Evolutionary conservation across 1,140 invertebrate genomes (phyloP).

Genomic region (Drosophila truncata): DNA sequence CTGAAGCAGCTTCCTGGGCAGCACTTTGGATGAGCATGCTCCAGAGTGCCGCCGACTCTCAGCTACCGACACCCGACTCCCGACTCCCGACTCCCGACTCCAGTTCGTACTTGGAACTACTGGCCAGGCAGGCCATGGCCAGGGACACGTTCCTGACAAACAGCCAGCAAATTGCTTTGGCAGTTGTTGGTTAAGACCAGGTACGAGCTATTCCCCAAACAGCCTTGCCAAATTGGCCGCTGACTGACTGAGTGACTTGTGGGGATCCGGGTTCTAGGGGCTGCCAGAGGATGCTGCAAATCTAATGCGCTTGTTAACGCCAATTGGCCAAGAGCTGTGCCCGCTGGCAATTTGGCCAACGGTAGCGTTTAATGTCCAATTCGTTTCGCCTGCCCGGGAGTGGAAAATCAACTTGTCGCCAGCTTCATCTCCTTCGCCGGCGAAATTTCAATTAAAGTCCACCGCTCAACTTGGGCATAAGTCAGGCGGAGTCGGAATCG

Average conservation of each 20-base stretch:
- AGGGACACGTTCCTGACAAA: slow-evolving; percentile 58
- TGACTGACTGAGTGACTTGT: slow-evolving; percentile 36
- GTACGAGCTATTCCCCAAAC: slow-evolving; percentile 74
- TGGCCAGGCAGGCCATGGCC: slow-evolving; percentile 18
- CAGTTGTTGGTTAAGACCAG: slow-evolving; percentile 74
- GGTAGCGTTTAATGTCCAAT: slow-evolving; percentile 84
- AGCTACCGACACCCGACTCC: not conserved
- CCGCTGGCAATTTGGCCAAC: slow-evolving; percentile 77
- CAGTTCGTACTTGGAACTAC: slow-evolving; percentile 1
- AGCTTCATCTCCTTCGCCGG: slow-evolving; percentile 28
- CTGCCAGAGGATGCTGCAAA: slow-evolving; percentile 37
- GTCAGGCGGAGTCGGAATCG: slow-evolving; percentile 6
- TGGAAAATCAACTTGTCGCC: slow-evolving; percentile 82
- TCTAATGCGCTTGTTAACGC: slow-evolving; percentile 80
- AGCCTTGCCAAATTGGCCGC: slow-evolving; percentile 79
- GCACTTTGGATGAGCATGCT: slow-evolving; percentile 58
- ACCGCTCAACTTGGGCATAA: slow-evolving; percentile 47
- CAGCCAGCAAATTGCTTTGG: slow-evolving; percentile 75
- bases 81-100: not conserved
- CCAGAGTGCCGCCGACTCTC: slow-evolving; percentile 7
- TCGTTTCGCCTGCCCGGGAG: slow-evolving; percentile 66
- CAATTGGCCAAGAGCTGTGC: slow-evolving; percentile 67
- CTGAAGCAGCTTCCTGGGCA: slow-evolving; percentile 26
- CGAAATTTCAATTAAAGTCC: slow-evolving; percentile 80
- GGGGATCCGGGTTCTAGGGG: not conserved